Evolutionary conservation across 64 coral and sea anemone species (phyloP).

Genomic region (Montipora efflorescens): DNA sequence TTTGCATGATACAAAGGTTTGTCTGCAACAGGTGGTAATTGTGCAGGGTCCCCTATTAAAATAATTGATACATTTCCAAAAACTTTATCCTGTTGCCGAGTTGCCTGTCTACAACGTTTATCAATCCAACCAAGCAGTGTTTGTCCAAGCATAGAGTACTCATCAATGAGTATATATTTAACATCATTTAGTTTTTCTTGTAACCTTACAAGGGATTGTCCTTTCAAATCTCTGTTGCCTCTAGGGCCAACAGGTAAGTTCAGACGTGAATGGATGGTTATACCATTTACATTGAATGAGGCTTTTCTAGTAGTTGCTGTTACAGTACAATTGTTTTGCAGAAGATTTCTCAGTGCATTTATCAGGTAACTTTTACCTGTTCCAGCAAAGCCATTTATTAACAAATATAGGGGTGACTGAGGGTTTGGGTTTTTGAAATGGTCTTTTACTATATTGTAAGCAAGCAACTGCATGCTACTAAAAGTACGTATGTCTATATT

Average conservation of each 20-base stretch:
- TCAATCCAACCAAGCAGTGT: constrained; percentile 45
- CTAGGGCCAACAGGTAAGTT: constrained; percentile 58
- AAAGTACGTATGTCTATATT: too few relatives aligned
- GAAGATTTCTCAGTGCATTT: constrained; percentile 9
- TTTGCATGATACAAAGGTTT: constrained; percentile 69
- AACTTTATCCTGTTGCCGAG: constrained; percentile 46
- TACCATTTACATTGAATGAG: constrained; percentile 36
- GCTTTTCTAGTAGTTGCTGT: constrained; percentile 76
- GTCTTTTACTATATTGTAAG: too few relatives aligned
- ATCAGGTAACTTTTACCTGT: too few relatives aligned
- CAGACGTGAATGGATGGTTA: constrained; percentile 46
- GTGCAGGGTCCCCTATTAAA: constrained; percentile 55
- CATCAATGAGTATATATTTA: constrained; percentile 33
- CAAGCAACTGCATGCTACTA: too few relatives aligned
- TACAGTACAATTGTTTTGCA: constrained; percentile 57
- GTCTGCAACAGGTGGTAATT: constrained; percentile 69
- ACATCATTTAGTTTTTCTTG: constrained; percentile 34
- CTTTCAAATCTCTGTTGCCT: constrained; percentile 56
- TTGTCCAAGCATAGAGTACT: constrained; percentile 58
- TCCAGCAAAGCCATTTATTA: too few relatives aligned
- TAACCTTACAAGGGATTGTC: constrained; percentile 23
- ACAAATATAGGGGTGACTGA: too few relatives aligned
- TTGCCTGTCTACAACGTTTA: constrained; percentile 67
- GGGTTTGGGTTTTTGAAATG: too few relatives aligned
- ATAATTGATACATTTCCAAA: constrained; percentile 55